These are phyloP conservation scores for Molanna angustata DNA, from an alignment of 2,888 invertebrate species.

Conservation along the genomic window DNA sequence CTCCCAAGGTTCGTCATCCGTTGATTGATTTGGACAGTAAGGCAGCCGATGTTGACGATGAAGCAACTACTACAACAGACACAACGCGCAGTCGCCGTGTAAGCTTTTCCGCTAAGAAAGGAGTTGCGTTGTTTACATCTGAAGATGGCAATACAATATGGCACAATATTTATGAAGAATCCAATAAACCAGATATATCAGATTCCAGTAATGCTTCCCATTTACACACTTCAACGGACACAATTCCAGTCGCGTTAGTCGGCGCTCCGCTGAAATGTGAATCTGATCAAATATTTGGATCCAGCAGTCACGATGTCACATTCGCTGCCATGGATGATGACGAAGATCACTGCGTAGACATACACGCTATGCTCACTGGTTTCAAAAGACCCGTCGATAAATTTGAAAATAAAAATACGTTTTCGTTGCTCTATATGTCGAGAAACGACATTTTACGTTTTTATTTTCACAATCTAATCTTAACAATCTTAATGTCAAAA, in stretches of 20 bases:
- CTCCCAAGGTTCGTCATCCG: constrained; percentile 26
- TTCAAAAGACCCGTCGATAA: constrained; percentile 4
- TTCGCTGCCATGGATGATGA: constrained; percentile 20
- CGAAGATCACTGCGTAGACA: constrained; percentile 23
- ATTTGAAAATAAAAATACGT: too few relatives aligned
- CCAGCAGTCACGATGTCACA: constrained; percentile 12
- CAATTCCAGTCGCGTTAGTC: too few relatives aligned
- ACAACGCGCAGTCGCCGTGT: constrained; percentile 23
- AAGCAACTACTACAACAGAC: constrained; percentile 16
- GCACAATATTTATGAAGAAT: constrained; percentile 29
- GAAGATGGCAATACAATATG: constrained; percentile 31
- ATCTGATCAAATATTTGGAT: neutral
- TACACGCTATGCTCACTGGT: constrained; percentile 12
- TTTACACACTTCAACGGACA: constrained; percentile 9
- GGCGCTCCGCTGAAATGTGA: neutral
- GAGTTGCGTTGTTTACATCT: constrained; percentile 29
- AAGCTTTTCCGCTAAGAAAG: constrained; percentile 28
- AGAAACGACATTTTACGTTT: too few relatives aligned
- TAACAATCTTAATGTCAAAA: too few relatives aligned
- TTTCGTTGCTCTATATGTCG: too few relatives aligned
- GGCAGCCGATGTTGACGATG: constrained; percentile 16
- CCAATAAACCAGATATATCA: constrained; percentile 26
- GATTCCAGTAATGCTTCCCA: constrained; percentile 14
- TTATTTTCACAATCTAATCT: too few relatives aligned
- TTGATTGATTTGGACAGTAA: constrained; percentile 23